Base-by-base conservation (phyloP, 1,140 invertebrate genomes). In the Temnothorax nylanderi region DNA sequence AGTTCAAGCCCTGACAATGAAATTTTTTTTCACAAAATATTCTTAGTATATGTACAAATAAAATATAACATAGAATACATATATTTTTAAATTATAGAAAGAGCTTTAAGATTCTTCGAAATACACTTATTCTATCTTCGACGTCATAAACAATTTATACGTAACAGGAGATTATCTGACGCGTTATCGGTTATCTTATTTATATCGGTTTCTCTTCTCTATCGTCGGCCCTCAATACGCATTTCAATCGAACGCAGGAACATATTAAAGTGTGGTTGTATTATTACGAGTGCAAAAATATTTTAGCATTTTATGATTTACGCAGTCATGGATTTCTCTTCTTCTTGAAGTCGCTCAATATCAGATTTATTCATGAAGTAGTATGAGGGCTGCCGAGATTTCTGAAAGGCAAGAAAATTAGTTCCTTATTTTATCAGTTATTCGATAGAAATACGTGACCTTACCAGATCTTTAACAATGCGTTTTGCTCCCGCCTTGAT, bases 351-450 rank as follows among this genome's bases (percentile, higher is more conserved):
- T 76, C 96, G 95, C 69, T 97, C 94, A 89, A 99, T 98, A 87
- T 98, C 98, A 11, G 97, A 97, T 95, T 98, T 98, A 92, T 98
- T 98, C 96, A 98, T 98, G 92, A 98, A 99, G 93, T 98, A 99
- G 94, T 98, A 98, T n/a, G 97, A 98, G 1, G 98, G 98, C 92
- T 98, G 98, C 69, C 98, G 96, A 77, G 98, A 98, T 96, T 98
- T 98, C 93, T 97, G 91, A 75, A 87, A 86, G 49, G 56, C 58
- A 80, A 16, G 10, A 16, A 78, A 49, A 67, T 90, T 62, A 80
- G 34, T 26, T 37, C 0, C n/a, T n/a, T 62, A 6, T 4, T 65
- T 65, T 49, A 26, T 67, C 1, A 21, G 8, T 77, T n/a, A 34
- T 10, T 18, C 13, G 6, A 47, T 18, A 64, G 21, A 56, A 60